Evolutionary conservation across 1,140 invertebrate species (phyloP).

Genomic region (Penaeus chinensis): DNA sequence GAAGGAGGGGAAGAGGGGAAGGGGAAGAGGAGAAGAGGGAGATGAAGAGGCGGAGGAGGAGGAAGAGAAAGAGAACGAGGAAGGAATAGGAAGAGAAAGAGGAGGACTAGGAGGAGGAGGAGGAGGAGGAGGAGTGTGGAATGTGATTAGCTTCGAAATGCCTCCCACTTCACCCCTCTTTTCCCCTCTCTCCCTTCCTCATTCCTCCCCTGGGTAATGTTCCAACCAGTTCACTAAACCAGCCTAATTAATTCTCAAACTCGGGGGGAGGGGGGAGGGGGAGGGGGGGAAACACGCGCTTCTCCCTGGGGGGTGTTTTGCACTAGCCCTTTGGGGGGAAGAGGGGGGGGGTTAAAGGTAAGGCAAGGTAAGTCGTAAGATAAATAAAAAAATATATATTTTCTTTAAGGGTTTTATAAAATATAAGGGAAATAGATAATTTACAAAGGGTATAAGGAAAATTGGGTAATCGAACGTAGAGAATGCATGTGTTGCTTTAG

Average conservation of each 20-base stretch:
- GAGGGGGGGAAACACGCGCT: conserved; percentile 36
- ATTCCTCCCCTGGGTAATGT: conserved; percentile 41
- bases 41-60: background rate
- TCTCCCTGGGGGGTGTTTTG: conserved; percentile 22
- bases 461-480: no score
- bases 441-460: no score
- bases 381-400: no score
- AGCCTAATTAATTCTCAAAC: conserved; percentile 57
- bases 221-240: conserved; percentile 45
- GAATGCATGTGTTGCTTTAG: no score
- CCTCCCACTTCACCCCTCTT: background rate
- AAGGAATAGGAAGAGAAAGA: background rate
- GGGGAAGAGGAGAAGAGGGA: background rate
- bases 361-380: no score
- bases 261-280: background rate
- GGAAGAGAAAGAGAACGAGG: background rate
- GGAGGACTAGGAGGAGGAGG: background rate
- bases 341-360: no score
- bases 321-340: background rate
- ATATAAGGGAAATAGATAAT: no score
- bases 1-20: background rate
- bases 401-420: no score
- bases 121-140: background rate
- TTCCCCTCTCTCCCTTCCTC: background rate
- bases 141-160: background rate